phyloP scores from a whole-genome alignment of 1,140 invertebrate species.

The Achroia grisella region DNA sequence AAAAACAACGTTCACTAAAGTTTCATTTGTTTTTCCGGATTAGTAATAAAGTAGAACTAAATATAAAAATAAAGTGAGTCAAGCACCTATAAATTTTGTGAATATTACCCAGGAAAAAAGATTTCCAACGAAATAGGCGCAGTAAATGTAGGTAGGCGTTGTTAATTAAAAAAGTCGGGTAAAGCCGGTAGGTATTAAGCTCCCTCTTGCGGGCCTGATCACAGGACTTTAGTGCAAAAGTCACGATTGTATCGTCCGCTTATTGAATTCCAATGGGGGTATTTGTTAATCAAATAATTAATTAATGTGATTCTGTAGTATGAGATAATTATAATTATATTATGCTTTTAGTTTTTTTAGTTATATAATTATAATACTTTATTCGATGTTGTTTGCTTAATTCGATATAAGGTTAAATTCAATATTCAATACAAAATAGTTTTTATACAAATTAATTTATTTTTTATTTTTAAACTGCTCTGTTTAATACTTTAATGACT shows the following conservation, averaged over 20 bases:
- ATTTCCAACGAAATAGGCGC: conserved; percentile 3
- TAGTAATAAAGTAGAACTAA: neutral
- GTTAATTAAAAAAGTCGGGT: conserved; percentile 31
- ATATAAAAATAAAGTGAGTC: conserved; percentile 3
- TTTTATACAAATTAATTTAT: too few relatives aligned
- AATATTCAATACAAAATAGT: too few relatives aligned
- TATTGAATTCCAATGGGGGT: conserved; percentile 1
- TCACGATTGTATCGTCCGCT: too few relatives aligned
- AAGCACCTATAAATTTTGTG: conserved; percentile 3
- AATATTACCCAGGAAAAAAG: conserved; percentile 1
- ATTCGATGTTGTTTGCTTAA: too few relatives aligned
- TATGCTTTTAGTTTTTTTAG: too few relatives aligned
- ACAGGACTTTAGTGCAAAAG: too few relatives aligned
- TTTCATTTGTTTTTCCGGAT: too few relatives aligned
- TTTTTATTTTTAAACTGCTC: too few relatives aligned
- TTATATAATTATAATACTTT: too few relatives aligned
- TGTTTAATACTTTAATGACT: too few relatives aligned
- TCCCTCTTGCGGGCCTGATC: neutral
- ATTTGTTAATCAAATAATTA: conserved; percentile 3
- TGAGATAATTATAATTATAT: too few relatives aligned
- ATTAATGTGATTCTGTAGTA: neutral
- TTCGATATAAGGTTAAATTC: too few relatives aligned
- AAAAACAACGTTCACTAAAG: neutral
- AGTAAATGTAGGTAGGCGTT: conserved; percentile 12
- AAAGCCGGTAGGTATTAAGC: neutral